Percentiles rank a stretch among this genome's conserved stretches.
phyloP scores from a whole-genome alignment of 2,888 invertebrate species.

The Catocala nupta region DNA sequence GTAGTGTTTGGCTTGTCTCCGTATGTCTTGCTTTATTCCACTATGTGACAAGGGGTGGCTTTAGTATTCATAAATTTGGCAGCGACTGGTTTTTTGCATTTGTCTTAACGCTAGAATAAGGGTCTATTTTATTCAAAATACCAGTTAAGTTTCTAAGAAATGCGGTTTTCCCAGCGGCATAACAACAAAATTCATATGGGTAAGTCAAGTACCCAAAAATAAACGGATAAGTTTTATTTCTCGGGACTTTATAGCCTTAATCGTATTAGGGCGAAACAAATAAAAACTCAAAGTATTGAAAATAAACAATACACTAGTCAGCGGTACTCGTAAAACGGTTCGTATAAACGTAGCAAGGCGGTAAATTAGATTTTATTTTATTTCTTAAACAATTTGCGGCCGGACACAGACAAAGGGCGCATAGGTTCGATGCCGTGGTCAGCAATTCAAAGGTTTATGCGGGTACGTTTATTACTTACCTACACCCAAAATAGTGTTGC shows the following conservation, averaged over 20 bases:
- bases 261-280: constrained; percentile 66
- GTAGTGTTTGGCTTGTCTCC: constrained; percentile 55
- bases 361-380: constrained; percentile 87
- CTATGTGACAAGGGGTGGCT: constrained; percentile 41
- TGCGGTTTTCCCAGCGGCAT: constrained; percentile 8
- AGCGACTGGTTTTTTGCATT: constrained; percentile 18
- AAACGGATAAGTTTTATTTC: constrained; percentile 56
- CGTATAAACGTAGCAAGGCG: constrained; percentile 82
- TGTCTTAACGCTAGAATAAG: not conserved
- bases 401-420: constrained; percentile 82
- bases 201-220: constrained; percentile 33
- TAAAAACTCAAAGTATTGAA: constrained; percentile 73
- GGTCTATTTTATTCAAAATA: not conserved
- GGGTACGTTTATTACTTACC: constrained; percentile 84
- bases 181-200: too few relatives aligned
- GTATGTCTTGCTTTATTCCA: constrained; percentile 62
- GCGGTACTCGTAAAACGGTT: constrained; percentile 79
- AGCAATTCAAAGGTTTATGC: constrained; percentile 86
- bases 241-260: constrained; percentile 59
- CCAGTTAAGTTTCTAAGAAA: not conserved
- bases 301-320: constrained; percentile 76
- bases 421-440: constrained; percentile 83
- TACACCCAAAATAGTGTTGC: constrained; percentile 64
- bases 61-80: constrained; percentile 45
- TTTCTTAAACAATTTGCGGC: constrained; percentile 86